phyloP scores from a whole-genome alignment of 2,888 invertebrate genomes.

The Drosophila mercatorum region DNA sequence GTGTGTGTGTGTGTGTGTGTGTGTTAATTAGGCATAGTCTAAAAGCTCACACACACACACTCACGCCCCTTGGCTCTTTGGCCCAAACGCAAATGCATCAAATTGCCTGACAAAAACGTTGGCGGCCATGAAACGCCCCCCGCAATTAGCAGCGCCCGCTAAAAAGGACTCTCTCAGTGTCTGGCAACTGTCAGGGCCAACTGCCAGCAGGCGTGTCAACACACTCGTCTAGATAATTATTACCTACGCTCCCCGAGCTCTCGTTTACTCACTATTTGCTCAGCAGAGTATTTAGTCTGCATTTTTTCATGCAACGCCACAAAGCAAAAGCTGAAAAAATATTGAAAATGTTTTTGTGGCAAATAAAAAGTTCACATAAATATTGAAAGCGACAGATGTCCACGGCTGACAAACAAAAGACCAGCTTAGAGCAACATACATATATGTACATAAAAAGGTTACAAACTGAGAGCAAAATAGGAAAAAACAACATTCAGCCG shows the following conservation, averaged over 20 bases:
- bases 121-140: constrained; percentile 55
- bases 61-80: constrained; percentile 41
- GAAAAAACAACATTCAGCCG: constrained; percentile 11
- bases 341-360: constrained; percentile 47
- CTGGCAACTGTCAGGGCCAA: constrained; percentile 50
- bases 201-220: constrained; percentile 56
- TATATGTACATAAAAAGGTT: background rate
- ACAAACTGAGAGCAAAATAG: constrained; percentile 1
- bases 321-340: constrained; percentile 32
- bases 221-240: constrained; percentile 62
- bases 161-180: constrained; percentile 56
- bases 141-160: constrained; percentile 30
- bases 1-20: constrained; percentile 51
- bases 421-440: constrained; percentile 52
- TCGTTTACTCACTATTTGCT: constrained; percentile 13
- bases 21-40: constrained; percentile 65
- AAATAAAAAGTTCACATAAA: constrained; percentile 61
- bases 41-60: constrained; percentile 57
- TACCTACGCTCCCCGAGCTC: constrained; percentile 28
- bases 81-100: constrained; percentile 66
- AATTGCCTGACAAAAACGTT: constrained; percentile 69
- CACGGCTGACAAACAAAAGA: constrained; percentile 51
- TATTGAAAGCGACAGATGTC: constrained; percentile 68
- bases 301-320: constrained; percentile 49
- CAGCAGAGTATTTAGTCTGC: constrained; percentile 12